A percentile compares a stretch with the other conserved stretches of the same genome.
Evolutionary conservation across 2,113 vertebrate species (phyloP).

Genomic region (Cyrtonyx montezumae): DNA sequence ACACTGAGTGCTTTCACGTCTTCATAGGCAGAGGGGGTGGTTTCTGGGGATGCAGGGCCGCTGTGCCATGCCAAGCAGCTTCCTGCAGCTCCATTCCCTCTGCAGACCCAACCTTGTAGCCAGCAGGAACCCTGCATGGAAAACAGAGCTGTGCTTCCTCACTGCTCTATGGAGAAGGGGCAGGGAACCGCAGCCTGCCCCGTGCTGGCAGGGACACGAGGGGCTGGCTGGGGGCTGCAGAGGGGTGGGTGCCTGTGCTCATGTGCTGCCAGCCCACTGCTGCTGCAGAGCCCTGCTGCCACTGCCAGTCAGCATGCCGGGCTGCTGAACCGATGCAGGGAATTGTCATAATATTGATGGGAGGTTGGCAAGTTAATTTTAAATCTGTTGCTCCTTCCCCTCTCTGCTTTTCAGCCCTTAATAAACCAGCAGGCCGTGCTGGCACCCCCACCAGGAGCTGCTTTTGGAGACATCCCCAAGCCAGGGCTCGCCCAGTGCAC

Average conservation of each 20-base stretch:
- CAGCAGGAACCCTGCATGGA: accelerated
- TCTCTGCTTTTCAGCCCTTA: constrained; percentile 40
- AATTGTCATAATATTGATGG: constrained; percentile 76
- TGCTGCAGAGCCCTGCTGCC: not conserved
- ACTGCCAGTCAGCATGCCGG: constrained; percentile 49
- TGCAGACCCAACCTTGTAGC: not conserved
- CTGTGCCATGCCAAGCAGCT: accelerated
- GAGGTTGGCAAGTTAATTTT: constrained; percentile 79
- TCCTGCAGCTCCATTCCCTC: not conserved
- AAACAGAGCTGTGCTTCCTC: not conserved
- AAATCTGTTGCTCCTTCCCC: constrained; percentile 68
- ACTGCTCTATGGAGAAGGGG: not conserved
- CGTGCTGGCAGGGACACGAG: not conserved
- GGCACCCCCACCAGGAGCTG: constrained; percentile 1
- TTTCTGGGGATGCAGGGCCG: not conserved
- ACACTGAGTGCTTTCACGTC: not conserved
- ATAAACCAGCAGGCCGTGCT: constrained; percentile 53
- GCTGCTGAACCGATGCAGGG: constrained; percentile 32
- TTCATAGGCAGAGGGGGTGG: not conserved
- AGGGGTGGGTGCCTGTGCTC: not conserved
- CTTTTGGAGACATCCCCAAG: not conserved
- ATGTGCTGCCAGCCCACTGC: not conserved
- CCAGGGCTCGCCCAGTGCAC: not conserved
- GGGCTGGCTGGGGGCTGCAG: not conserved
- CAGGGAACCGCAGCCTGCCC: not conserved